phyloP scores from a whole-genome alignment of 2,888 invertebrate species.

The Eristalinus sepulchralis region DNA sequence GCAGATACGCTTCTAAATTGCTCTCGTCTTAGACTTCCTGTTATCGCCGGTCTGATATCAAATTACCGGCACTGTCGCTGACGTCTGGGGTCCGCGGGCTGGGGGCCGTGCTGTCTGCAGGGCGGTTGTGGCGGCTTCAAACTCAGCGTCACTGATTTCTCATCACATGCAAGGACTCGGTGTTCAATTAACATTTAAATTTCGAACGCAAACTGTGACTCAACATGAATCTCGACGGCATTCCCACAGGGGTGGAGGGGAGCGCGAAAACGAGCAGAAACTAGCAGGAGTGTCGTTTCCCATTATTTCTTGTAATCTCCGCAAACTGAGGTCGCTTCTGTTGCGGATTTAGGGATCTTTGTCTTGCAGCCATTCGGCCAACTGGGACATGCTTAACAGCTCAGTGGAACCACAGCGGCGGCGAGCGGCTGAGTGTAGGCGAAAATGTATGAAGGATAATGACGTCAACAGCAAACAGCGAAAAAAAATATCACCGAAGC shows the following conservation, averaged over 20 bases:
- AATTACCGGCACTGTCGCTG: conserved; percentile 4
- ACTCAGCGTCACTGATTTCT: background rate
- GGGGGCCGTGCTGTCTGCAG: background rate
- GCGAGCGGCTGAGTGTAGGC: conserved; percentile 6
- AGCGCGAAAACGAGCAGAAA: conserved; percentile 9
- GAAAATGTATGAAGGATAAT: conserved; percentile 39
- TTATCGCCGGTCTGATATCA: conserved; percentile 32
- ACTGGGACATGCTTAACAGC: conserved; percentile 29
- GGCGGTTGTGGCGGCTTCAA: background rate
- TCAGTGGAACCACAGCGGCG: background rate
- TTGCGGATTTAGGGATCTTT: conserved; percentile 50
- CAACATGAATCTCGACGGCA: conserved; percentile 6
- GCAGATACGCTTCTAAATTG: conserved; percentile 32
- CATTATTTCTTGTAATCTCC: conserved; percentile 51
- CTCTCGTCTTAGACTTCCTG: conserved; percentile 11
- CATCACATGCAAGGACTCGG: background rate
- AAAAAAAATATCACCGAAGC: conserved; percentile 12
- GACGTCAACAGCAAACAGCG: conserved; percentile 36
- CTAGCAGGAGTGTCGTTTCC: conserved; percentile 46
- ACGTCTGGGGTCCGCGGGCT: background rate
- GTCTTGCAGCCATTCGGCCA: conserved; percentile 31
- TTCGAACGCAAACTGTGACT: conserved; percentile 28
- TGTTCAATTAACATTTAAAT: conserved; percentile 39
- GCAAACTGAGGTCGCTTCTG: conserved; percentile 33
- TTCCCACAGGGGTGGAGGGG: background rate